These are phyloP conservation scores for Okapia johnstoni DNA, from an alignment of 2,113 vertebrate species.

Conservation along the genomic window DNA sequence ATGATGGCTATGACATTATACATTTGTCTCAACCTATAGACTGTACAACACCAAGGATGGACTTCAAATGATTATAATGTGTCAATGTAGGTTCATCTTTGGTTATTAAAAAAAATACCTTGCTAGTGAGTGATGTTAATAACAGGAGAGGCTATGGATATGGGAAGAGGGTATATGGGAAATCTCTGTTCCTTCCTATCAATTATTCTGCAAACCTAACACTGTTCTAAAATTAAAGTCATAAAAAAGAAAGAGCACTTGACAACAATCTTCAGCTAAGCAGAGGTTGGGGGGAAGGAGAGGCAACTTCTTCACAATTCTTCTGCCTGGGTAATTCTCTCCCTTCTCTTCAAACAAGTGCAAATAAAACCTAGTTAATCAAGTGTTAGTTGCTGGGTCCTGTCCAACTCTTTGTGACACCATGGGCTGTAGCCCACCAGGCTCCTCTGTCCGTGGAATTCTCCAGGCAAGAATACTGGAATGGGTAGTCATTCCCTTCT, in stretches of 20 bases:
- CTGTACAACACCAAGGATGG: neutral
- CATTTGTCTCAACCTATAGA: neutral
- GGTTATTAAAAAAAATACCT: neutral
- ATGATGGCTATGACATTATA: neutral
- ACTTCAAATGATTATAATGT: neutral
- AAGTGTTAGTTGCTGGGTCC: neutral
- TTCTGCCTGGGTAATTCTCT: neutral
- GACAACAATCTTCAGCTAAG: neutral
- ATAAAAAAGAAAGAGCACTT: neutral
- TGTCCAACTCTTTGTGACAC: neutral
- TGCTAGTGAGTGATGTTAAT: neutral
- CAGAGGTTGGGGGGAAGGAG: neutral
- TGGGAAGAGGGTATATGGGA: neutral
- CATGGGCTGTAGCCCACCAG: neutral
- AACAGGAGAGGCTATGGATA: neutral
- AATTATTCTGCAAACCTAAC: neutral
- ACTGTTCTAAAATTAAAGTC: neutral
- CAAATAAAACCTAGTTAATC: neutral
- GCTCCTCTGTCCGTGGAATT: neutral
- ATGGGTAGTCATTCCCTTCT: neutral
- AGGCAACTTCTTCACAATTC: neutral
- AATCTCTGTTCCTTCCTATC: neutral
- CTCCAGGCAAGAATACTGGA: neutral
- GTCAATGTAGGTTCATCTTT: neutral
- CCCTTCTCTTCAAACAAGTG: neutral